Evolutionary conservation across 2,888 invertebrate genomes (phyloP).

Genomic region (Prosapia bicincta): DNA sequence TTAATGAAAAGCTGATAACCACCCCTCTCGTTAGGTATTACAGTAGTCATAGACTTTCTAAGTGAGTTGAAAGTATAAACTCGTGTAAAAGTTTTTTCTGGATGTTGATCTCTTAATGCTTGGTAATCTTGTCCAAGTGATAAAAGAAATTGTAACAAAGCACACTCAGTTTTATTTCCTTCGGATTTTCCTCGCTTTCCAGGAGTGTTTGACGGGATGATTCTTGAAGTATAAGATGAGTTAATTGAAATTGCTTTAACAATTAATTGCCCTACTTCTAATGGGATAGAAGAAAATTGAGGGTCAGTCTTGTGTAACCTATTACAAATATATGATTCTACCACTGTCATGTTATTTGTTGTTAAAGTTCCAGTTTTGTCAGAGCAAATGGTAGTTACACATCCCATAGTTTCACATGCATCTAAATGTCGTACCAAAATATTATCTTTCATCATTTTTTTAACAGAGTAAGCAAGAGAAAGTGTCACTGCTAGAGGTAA

Average conservation of each 20-base stretch:
- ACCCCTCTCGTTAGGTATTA: constrained; percentile 49
- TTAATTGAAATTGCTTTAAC: constrained; percentile 55
- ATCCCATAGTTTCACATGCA: constrained; percentile 64
- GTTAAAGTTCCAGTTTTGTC: constrained; percentile 66
- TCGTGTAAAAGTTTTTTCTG: constrained; percentile 53
- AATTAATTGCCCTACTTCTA: constrained; percentile 49
- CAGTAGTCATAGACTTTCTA: constrained; percentile 63
- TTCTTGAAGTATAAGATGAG: constrained; percentile 57
- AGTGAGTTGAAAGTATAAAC: constrained; percentile 62
- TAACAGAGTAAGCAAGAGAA: constrained; percentile 59
- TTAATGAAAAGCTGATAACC: constrained; percentile 57
- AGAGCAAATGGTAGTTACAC: constrained; percentile 61
- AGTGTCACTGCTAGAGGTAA: constrained; percentile 59
- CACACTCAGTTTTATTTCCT: constrained; percentile 67
- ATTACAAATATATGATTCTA: constrained; percentile 53
- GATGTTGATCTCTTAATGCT: constrained; percentile 51
- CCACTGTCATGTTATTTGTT: constrained; percentile 60
- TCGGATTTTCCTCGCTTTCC: constrained; percentile 54
- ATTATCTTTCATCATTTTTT: constrained; percentile 61
- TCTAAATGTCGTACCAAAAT: constrained; percentile 60
- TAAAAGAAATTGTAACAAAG: constrained; percentile 57
- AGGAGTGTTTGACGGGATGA: constrained; percentile 44
- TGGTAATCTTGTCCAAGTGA: constrained; percentile 56
- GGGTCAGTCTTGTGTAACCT: constrained; percentile 47
- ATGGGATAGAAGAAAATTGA: constrained; percentile 48